Percentiles rank a stretch among this genome's conserved stretches.
phyloP scores from a whole-genome alignment of 2,797 vertebrate species.

The Pelodytes ibericus region DNA sequence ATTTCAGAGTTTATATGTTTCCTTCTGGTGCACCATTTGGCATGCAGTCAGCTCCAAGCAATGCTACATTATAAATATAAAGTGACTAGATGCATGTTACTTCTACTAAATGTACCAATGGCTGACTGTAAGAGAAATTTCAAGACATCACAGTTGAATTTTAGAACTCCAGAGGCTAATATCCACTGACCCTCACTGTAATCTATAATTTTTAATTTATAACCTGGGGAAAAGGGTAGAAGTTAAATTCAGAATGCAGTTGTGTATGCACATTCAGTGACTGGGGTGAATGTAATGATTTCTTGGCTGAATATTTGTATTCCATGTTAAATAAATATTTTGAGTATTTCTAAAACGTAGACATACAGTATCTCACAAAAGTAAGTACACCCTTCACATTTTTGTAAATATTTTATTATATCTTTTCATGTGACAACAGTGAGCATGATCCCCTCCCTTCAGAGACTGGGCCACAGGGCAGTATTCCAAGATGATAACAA shows the following conservation, averaged over 20 bases:
- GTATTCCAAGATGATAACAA: no score
- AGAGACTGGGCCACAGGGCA: no score
- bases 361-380: no score
- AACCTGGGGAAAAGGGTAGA: neutral
- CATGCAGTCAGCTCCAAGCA: slow-evolving; percentile 69
- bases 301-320: no score
- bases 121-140: slow-evolving; percentile 59
- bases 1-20: slow-evolving; percentile 69
- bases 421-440: no score
- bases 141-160: slow-evolving; percentile 59
- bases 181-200: slow-evolving; percentile 30
- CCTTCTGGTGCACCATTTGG: slow-evolving; percentile 70
- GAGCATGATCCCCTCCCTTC: no score
- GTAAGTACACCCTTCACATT: no score
- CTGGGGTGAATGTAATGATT: neutral
- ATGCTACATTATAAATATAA: slow-evolving; percentile 69
- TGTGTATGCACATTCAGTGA: neutral
- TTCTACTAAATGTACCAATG: slow-evolving; percentile 65
- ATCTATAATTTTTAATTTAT: slow-evolving; percentile 32
- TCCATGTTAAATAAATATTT: no score
- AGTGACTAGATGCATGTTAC: slow-evolving; percentile 71
- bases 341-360: no score
- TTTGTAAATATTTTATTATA: no score
- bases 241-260: neutral
- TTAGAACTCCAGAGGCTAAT: slow-evolving; percentile 39